Evolutionary conservation across 2,888 invertebrate species (phyloP), one percentile per base, ranked within the genome.

Genomic region (Oscheius onirici): DNA sequence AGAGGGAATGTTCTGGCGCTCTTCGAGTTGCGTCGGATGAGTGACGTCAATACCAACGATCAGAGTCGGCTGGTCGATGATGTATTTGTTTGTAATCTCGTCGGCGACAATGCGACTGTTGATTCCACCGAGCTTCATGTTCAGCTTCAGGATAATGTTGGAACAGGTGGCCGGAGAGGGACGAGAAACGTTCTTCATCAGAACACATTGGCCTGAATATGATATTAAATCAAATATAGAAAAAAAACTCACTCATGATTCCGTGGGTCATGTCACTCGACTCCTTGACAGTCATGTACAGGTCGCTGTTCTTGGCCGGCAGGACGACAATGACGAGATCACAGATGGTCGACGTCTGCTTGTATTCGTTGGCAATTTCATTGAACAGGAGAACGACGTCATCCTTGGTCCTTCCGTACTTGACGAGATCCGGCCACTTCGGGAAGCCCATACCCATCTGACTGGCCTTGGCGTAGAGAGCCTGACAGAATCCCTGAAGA

Each of bases 41-140:
- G 95, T 95, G 6, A 95, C 95, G 89, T 95, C 95, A 6, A 95
- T 95, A 0, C 95, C 95, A 44, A 94, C 90, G 17, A 92, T 91
- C 91, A 92, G 91, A 15, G 91, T 91, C 41, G 84, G 83, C 71
- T 78, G 92, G 92, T 83, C 81, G 58, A 83, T 76, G 40, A 83
- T 74, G 69, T 81, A 83, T 69, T 81, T 82, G 66, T 77, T 73
- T 26, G 80, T 82, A 70, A 83, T 76, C 28, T 74, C 71, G 69
- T 83, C 83, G 57, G 84, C 80, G 8, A 82, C 79, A 20, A 85
- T 75, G 34, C 85, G 88, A 85, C 94, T 93, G 89, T 95, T 95
- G 0, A 91, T 89, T 0, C 94, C 94, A 88, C 93, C 93, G 70
- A 95, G 86, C 88, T 95, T 95, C 79, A 81, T 80, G 76, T 84